A percentile compares a stretch with the other conserved stretches of the same genome.
Conservation (phyloP, 2,113 vertebrate species). For the Calypte anna region DNA sequence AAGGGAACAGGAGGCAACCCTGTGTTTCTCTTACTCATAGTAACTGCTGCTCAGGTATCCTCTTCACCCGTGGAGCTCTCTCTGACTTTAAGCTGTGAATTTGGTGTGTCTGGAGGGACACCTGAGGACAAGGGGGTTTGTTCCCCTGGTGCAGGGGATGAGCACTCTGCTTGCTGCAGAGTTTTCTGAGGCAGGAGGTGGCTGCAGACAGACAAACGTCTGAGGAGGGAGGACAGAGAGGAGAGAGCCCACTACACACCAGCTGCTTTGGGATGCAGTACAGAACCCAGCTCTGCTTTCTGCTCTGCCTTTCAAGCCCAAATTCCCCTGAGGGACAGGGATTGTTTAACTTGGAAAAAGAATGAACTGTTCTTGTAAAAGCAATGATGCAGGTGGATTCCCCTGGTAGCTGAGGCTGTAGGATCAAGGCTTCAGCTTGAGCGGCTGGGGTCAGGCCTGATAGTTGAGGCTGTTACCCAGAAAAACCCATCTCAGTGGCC, state of each 20-base stretch:
- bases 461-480: neutral
- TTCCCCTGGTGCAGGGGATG: neutral
- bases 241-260: neutral
- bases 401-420: neutral
- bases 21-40: neutral
- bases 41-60: neutral
- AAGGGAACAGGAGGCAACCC: neutral
- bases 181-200: neutral
- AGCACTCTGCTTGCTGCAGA: neutral
- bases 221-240: neutral
- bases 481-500: neutral
- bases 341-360: neutral
- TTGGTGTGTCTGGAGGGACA: neutral
- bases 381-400: neutral
- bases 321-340: neutral
- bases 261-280: neutral
- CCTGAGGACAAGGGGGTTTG: rapidly evolving
- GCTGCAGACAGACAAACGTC: rapidly evolving
- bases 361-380: rapidly evolving
- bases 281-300: neutral
- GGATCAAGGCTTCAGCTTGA: neutral
- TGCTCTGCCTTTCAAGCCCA: neutral
- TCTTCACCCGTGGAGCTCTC: no score
- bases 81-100: neutral
- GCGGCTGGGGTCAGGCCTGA: neutral